Conservation (phyloP, 2,888 invertebrate species). For the Drosophila anomalata region DNA sequence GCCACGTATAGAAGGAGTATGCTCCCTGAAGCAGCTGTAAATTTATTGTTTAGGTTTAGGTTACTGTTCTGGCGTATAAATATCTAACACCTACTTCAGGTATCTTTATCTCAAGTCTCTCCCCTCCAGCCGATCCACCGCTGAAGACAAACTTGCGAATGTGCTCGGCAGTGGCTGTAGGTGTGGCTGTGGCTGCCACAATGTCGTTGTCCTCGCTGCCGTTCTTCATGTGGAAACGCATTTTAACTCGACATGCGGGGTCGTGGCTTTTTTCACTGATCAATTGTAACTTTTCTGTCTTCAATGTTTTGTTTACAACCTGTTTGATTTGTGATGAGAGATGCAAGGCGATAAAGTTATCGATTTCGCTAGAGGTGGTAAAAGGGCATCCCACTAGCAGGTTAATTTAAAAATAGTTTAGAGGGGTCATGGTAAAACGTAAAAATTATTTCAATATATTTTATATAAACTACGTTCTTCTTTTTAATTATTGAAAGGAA, state of each 20-base stretch:
- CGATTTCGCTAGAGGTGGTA: slow-evolving; percentile 1
- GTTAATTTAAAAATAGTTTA: background rate
- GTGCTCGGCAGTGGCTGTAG: slow-evolving; percentile 85
- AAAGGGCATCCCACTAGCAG: background rate
- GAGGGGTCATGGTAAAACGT: background rate
- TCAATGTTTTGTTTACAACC: slow-evolving; percentile 66
- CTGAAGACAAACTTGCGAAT: slow-evolving; percentile 93
- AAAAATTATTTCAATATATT: too few relatives aligned
- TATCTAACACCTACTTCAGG: slow-evolving; percentile 87
- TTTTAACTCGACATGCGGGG: slow-evolving; percentile 57
- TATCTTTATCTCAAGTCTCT: slow-evolving; percentile 90
- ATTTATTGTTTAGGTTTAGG: background rate
- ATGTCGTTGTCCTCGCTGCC: slow-evolving; percentile 66
- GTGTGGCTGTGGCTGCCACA: slow-evolving; percentile 55
- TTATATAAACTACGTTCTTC: too few relatives aligned
- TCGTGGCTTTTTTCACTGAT: slow-evolving; percentile 31
- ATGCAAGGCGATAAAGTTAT: background rate
- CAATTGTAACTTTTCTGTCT: slow-evolving; percentile 26
- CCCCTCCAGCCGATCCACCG: slow-evolving; percentile 82
- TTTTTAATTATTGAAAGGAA: too few relatives aligned
- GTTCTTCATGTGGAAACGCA: slow-evolving; percentile 86
- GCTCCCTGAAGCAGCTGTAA: slow-evolving; percentile 90
- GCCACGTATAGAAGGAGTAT: slow-evolving; percentile 98
- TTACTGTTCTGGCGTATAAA: background rate
- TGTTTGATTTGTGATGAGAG: slow-evolving; percentile 46